phyloP scores from a whole-genome alignment of 2,113 vertebrate genomes.

The Fulica atra region DNA sequence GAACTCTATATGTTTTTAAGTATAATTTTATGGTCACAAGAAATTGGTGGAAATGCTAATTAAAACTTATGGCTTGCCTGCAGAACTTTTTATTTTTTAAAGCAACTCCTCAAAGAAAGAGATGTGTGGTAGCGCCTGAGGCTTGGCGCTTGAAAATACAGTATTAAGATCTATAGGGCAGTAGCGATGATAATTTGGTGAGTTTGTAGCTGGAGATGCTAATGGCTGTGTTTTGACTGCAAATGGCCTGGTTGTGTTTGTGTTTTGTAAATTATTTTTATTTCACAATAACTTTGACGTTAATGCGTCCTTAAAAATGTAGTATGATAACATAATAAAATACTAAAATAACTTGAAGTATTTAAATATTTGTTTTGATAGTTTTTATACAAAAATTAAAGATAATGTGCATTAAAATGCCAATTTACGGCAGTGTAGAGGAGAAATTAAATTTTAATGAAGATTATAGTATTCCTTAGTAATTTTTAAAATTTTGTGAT shows the following conservation, averaged over 20 bases:
- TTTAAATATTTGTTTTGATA: background rate
- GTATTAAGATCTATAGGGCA: background rate
- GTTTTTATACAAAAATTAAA: background rate
- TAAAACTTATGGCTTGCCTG: background rate
- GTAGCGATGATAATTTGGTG: background rate
- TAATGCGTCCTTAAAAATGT: background rate
- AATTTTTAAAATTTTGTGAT: background rate
- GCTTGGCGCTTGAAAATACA: background rate
- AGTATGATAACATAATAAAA: background rate
- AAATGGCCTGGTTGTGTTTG: background rate
- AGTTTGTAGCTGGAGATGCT: background rate
- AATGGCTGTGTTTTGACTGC: background rate
- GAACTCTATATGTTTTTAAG: background rate
- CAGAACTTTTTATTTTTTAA: background rate
- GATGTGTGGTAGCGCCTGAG: fast-evolving
- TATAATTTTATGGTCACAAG: background rate
- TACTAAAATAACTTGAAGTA: background rate
- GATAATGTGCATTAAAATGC: background rate
- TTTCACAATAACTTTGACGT: background rate
- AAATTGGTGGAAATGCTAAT: background rate
- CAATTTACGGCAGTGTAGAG: background rate
- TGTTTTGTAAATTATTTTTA: background rate
- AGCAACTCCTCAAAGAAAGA: background rate
- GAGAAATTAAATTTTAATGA: background rate
- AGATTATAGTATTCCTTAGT: background rate